Evolutionary conservation across 2,797 vertebrate species (phyloP).

Genomic region (Ctenopoma multispine): DNA sequence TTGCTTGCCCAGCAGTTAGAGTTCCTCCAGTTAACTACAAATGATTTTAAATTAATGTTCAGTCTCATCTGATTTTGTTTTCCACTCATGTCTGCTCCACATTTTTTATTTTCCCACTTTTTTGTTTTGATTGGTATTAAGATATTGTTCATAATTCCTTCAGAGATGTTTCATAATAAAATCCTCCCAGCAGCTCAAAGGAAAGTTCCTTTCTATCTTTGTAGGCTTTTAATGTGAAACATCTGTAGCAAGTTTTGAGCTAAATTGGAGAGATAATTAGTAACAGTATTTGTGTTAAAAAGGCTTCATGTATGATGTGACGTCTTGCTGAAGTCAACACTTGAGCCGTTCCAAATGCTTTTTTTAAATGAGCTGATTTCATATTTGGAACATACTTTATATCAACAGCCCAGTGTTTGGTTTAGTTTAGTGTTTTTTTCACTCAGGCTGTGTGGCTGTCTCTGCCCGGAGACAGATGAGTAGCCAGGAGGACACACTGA

Average conservation of each 20-base stretch:
- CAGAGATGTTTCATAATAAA: not conserved
- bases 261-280: constrained; percentile 1
- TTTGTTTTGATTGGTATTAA: not conserved
- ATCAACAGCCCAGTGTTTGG: not conserved
- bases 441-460: not conserved
- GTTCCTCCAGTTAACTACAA: not conserved
- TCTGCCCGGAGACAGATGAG: constrained; percentile 4
- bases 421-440: constrained; percentile 3
- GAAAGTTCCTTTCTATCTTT: not conserved
- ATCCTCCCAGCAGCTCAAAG: not conserved
- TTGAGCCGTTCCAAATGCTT: too few species aligned
- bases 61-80: not conserved
- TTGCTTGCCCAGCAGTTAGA: too few species aligned
- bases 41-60: not conserved
- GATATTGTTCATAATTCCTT: too few species aligned
- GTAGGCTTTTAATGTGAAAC: not conserved
- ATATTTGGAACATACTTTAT: not conserved
- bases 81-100: too few species aligned
- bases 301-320: too few species aligned
- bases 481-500: not conserved
- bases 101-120: not conserved
- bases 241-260: not conserved
- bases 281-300: not conserved
- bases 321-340: too few species aligned
- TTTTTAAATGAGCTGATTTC: not conserved